Conservation (phyloP, 2,113 vertebrate genomes). For the Nyctibius bracteatus region DNA sequence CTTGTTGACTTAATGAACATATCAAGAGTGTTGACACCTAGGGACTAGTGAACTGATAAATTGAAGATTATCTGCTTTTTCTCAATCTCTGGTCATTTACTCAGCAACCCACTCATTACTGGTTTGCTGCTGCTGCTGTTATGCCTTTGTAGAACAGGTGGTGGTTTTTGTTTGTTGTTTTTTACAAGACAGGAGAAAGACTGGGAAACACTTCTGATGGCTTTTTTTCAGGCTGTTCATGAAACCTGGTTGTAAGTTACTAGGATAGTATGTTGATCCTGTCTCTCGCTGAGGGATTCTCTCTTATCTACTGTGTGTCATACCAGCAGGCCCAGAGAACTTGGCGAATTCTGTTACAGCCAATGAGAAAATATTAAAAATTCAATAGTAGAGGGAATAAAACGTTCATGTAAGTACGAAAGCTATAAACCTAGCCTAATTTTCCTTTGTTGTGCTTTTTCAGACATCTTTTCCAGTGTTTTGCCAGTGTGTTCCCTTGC, state of each 20-base stretch:
- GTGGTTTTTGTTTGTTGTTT: not conserved
- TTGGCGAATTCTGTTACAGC: not conserved
- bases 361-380: not conserved
- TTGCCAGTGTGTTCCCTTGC: not conserved
- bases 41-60: conserved; percentile 1
- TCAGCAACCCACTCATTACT: conserved; percentile 68
- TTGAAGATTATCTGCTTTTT: conserved; percentile 65
- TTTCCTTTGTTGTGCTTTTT: not conserved
- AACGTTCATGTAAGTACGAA: not conserved
- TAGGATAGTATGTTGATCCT: not conserved
- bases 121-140: conserved; percentile 75
- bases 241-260: not conserved
- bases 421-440: not conserved
- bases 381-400: not conserved
- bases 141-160: not conserved
- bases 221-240: not conserved
- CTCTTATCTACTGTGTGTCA: not conserved
- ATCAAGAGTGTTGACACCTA: not conserved
- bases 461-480: not conserved
- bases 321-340: not conserved
- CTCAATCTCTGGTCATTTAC: not conserved
- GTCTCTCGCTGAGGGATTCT: not conserved
- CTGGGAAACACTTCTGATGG: not conserved
- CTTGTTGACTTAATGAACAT: not conserved
- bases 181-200: not conserved